A percentile compares a stretch with the other conserved stretches of the same genome.
These are phyloP conservation scores for Motacilla tschutschensis DNA, from an alignment of 2,113 vertebrate species.

Conservation along the genomic window DNA sequence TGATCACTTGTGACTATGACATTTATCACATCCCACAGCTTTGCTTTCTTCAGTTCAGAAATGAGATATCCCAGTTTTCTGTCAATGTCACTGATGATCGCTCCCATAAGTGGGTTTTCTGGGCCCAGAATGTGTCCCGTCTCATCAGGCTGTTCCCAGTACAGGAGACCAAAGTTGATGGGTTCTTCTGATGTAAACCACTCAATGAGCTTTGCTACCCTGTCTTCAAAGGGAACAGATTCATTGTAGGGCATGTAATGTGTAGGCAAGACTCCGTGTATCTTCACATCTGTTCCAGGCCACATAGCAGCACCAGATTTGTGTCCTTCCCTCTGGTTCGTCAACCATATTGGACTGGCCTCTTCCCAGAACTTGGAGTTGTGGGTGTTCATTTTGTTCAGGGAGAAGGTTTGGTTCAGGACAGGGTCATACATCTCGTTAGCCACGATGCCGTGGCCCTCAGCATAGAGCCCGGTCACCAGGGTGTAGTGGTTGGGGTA, in stretches of 20 bases:
- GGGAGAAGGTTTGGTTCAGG: conserved; percentile 83
- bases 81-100: conserved; percentile 80
- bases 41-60: conserved; percentile 76
- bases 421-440: conserved; percentile 89
- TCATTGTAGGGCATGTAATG: conserved; percentile 82
- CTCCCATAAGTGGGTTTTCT: conserved; percentile 80
- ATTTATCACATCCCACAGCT: conserved; percentile 80
- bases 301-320: conserved; percentile 88
- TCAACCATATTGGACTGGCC: conserved; percentile 87
- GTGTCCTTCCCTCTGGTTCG: conserved; percentile 83
- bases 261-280: conserved; percentile 77
- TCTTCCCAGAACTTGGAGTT: conserved; percentile 88
- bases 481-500: conserved; percentile 90
- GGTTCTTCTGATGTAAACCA: conserved; percentile 83
- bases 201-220: conserved; percentile 78
- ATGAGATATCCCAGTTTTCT: conserved; percentile 85
- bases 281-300: conserved; percentile 89
- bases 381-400: conserved; percentile 75
- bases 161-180: conserved; percentile 86
- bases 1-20: conserved; percentile 91
- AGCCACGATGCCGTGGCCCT: conserved; percentile 86
- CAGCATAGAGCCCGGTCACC: conserved; percentile 88
- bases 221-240: conserved; percentile 80
- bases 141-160: conserved; percentile 91
- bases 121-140: conserved; percentile 85